These are phyloP conservation scores for Hippasteria phrygiana DNA, from an alignment of 53 echinoderm and acorn worm species.

Conservation along the genomic window DNA sequence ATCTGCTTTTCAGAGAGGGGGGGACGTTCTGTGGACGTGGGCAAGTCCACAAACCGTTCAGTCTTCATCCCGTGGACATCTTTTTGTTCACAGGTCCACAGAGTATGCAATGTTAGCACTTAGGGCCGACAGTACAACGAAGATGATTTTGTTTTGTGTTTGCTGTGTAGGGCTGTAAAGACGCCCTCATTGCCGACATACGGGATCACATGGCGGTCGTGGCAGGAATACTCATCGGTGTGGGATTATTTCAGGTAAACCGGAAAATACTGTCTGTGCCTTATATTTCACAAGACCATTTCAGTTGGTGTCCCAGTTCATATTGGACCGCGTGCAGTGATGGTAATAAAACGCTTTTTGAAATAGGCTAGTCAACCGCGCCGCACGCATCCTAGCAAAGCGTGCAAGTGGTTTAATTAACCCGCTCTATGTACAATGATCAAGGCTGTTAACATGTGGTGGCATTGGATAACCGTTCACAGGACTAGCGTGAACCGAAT, in stretches of 20 bases:
- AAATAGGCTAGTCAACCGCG: no score
- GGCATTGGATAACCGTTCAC: no score
- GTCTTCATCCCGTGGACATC: background rate
- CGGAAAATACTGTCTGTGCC: background rate
- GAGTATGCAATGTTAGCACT: background rate
- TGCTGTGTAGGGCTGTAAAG: slow-evolving; percentile 34
- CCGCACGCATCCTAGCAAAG: no score
- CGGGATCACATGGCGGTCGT: slow-evolving; percentile 27
- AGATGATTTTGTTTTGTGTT: background rate
- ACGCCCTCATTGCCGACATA: slow-evolving; percentile 31
- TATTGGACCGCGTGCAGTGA: background rate
- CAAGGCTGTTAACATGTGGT: no score
- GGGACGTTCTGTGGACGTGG: no score
- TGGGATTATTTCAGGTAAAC: slow-evolving; percentile 61
- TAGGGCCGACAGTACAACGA: background rate
- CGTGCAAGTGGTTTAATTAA: no score
- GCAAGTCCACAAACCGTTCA: no score
- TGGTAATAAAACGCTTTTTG: no score
- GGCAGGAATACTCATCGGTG: slow-evolving; percentile 30
- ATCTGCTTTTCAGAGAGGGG: no score
- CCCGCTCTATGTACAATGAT: no score
- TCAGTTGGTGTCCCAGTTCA: background rate
- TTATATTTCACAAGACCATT: background rate
- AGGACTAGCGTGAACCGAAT: no score
- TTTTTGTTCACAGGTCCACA: background rate